Conservation (phyloP, 2,797 vertebrate genomes). For the Phyllotis vaccarum region DNA sequence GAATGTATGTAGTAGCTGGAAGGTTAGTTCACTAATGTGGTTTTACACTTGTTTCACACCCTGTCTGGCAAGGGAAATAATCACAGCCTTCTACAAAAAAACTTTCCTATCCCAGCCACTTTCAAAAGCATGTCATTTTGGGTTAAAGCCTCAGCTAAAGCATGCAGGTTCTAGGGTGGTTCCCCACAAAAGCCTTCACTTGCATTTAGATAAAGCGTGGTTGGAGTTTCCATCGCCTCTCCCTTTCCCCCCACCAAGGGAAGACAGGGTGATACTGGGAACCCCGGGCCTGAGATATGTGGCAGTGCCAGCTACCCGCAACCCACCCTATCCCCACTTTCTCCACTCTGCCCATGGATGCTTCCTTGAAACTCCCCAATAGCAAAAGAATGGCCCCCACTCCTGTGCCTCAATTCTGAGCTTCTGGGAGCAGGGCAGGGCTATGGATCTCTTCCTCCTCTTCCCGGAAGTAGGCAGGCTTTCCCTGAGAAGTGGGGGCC, state of each 20-base stretch:
- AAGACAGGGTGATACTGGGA: slow-evolving; percentile 72
- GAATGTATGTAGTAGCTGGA: not conserved
- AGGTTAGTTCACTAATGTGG: slow-evolving; percentile 21
- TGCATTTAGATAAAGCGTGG: slow-evolving; percentile 74
- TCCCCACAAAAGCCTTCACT: slow-evolving; percentile 15
- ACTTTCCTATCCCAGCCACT: slow-evolving; percentile 5
- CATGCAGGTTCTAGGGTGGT: not conserved
- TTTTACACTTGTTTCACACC: slow-evolving; percentile 5
- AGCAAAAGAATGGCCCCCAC: slow-evolving; percentile 82
- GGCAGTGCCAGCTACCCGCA: slow-evolving; percentile 68
- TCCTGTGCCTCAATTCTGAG: slow-evolving; percentile 85
- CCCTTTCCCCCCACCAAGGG: slow-evolving; percentile 57
- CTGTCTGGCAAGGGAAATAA: slow-evolving; percentile 45
- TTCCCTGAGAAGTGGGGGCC: slow-evolving; percentile 94
- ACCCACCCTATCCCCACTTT: slow-evolving; percentile 74
- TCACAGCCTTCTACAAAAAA: slow-evolving; percentile 37
- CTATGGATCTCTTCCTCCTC: slow-evolving; percentile 92
- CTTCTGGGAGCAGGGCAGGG: slow-evolving; percentile 87
- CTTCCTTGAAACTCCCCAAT: slow-evolving; percentile 84
- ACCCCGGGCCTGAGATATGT: slow-evolving; percentile 59
- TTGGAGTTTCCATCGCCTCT: slow-evolving; percentile 89
- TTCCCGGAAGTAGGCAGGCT: slow-evolving; percentile 90
- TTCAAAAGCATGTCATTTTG: slow-evolving; percentile 44
- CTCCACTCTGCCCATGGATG: slow-evolving; percentile 80
- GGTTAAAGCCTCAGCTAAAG: slow-evolving; percentile 55